A percentile compares a stretch with the other conserved stretches of the same genome.
phyloP scores from a whole-genome alignment of 2,797 vertebrate genomes.

The Tokudaia muenninki region DNA sequence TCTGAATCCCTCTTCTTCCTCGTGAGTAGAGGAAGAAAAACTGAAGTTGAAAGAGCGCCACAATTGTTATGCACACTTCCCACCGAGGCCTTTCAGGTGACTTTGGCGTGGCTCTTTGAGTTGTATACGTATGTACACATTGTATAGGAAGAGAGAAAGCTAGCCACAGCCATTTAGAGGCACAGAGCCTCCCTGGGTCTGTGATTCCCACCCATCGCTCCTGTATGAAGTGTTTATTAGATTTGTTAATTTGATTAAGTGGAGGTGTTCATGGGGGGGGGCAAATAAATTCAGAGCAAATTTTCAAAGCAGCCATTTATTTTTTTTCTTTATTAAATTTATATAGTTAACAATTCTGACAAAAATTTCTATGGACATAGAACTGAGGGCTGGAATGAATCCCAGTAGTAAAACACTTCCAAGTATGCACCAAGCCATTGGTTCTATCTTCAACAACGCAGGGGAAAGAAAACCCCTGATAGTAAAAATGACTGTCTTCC shows the following conservation, averaged over 20 bases:
- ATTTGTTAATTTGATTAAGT: slow-evolving; percentile 22
- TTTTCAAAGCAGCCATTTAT: neutral
- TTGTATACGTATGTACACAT: neutral
- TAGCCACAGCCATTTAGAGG: neutral
- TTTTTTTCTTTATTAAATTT: neutral
- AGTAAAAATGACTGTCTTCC: neutral
- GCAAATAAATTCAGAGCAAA: neutral
- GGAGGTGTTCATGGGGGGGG: neutral
- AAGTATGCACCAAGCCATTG: neutral
- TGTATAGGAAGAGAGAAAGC: neutral
- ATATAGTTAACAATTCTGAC: neutral
- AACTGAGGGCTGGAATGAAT: neutral
- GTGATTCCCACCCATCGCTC: neutral
- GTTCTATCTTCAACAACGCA: neutral
- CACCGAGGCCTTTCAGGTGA: neutral
- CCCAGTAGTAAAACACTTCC: neutral
- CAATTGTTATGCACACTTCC: neutral
- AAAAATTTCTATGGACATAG: neutral
- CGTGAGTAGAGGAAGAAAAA: neutral
- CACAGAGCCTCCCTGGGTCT: neutral
- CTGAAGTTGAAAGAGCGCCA: neutral
- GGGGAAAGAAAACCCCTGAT: neutral
- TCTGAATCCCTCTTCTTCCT: slow-evolving; percentile 34
- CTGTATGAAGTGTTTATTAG: neutral
- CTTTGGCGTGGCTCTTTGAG: rapidly evolving